These are phyloP conservation scores for Charina bottae DNA, from an alignment of 2,113 vertebrate species.

Conservation along the genomic window DNA sequence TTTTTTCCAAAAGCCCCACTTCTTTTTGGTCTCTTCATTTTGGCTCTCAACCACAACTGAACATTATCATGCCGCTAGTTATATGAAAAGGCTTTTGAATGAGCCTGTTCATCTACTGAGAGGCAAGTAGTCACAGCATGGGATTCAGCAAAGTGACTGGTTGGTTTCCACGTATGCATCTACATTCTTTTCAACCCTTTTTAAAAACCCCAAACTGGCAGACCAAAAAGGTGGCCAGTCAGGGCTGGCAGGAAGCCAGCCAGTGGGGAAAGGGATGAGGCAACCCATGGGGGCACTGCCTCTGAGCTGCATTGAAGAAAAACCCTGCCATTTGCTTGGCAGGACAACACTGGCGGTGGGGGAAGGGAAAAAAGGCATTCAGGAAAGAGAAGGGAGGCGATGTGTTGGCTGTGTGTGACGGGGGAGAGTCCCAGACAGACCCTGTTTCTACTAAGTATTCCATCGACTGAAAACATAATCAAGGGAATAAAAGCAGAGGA, in stretches of 20 bases:
- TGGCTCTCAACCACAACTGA: neutral
- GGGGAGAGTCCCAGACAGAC: too few species aligned
- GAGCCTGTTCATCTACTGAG: fast-evolving
- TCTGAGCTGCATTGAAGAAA: neutral
- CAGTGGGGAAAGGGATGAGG: neutral
- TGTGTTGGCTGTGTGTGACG: too few species aligned
- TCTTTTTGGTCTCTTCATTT: neutral
- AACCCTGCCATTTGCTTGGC: neutral
- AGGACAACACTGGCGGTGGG: fast-evolving
- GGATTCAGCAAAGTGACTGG: neutral
- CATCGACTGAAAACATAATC: too few species aligned
- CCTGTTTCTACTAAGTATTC: too few species aligned
- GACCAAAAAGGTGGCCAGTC: fast-evolving
- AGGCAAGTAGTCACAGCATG: neutral
- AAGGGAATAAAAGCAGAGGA: too few species aligned
- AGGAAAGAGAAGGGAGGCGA: too few species aligned
- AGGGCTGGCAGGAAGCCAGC: too few species aligned
- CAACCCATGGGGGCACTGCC: fast-evolving
- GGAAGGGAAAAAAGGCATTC: neutral
- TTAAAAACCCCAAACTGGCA: neutral
- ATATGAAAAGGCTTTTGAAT: neutral
- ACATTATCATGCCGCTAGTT: neutral
- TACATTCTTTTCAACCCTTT: neutral
- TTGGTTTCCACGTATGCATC: neutral
- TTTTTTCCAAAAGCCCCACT: neutral